phyloP scores from a whole-genome alignment of 2,797 vertebrate genomes.

The Gymnopithys bicolor region DNA sequence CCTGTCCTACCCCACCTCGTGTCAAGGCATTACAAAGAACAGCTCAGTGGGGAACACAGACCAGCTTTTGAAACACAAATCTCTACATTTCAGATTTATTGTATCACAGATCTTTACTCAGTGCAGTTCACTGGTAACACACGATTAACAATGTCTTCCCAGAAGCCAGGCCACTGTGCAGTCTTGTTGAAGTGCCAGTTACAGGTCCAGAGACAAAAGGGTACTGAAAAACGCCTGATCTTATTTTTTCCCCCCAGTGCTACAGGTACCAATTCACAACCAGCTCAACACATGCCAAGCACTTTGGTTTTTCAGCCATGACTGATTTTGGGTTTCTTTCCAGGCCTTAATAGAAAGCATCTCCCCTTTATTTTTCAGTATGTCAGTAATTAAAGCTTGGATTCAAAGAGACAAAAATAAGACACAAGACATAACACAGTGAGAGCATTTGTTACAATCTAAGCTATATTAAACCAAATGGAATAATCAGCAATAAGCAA shows the following conservation, averaged over 20 bases:
- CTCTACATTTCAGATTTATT: background rate
- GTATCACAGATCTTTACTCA: background rate
- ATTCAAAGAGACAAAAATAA: background rate
- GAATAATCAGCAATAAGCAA: background rate
- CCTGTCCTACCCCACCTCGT: background rate
- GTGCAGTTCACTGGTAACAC: background rate
- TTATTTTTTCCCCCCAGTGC: background rate
- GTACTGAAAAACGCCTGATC: accelerated
- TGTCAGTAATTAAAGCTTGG: background rate
- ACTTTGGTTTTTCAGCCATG: background rate
- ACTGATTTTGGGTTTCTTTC: background rate
- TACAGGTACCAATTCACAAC: background rate
- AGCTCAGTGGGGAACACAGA: background rate
- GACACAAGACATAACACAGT: accelerated
- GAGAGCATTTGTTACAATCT: background rate
- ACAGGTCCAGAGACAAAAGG: background rate
- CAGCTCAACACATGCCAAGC: background rate
- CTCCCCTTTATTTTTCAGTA: background rate
- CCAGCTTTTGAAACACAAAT: background rate
- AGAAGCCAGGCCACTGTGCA: background rate
- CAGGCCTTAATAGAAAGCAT: background rate
- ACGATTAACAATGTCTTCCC: background rate
- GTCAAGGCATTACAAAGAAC: background rate
- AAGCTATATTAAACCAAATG: background rate
- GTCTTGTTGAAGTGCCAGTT: background rate